Base-by-base conservation (phyloP, 2,797 vertebrate genomes). In the Coregonus ussuriensis region DNA sequence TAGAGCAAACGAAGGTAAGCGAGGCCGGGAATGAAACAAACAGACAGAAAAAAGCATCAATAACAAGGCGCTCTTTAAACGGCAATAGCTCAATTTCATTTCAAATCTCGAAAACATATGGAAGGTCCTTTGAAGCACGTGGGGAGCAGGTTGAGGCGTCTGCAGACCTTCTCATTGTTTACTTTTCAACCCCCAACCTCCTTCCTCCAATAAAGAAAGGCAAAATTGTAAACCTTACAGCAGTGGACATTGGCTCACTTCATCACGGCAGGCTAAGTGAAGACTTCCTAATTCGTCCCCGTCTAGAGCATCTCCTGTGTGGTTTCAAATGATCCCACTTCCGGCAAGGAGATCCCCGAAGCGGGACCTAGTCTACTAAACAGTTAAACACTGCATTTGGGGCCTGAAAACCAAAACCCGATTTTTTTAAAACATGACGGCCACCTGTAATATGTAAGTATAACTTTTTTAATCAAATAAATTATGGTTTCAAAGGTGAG, bases 31-130 rank as follows among this genome's bases (percentile, higher is more conserved):
- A 72, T 79, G 70, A 82, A 84, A 83, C 77, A 73, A 83, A 84
- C 80, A n/a, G 18, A 62, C 56, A 18, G n/a, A 72, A 69, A 81
- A 77, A 62, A 37, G 73, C 53, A 71, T 72, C 71, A 77, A 82
- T 66, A 62, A 62, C 74, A 81, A 78, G 71, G 66, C 59, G 6
- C 35, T 84, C 73, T 78, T 84, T 86, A 85, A 89, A 89, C 89
- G 84, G 75, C 77, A 68, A 87, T 82, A 88, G 79, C 35, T 82
- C 86, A 67, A 75, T 86, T 83, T 75, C 72, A 4, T 83, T 84
- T 91, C 78, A 89, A 67, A 93, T 91, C 85, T 85, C 70, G 74
- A 91, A 93, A 94, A 90, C 92, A 94, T 91, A 91, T 93, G 92
- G 88, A 83, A 82, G 78, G 72, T 81, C 84, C 84, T 90, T 89